Conservation (phyloP, 2,113 vertebrate genomes). For the Aphyosemion australe region DNA sequence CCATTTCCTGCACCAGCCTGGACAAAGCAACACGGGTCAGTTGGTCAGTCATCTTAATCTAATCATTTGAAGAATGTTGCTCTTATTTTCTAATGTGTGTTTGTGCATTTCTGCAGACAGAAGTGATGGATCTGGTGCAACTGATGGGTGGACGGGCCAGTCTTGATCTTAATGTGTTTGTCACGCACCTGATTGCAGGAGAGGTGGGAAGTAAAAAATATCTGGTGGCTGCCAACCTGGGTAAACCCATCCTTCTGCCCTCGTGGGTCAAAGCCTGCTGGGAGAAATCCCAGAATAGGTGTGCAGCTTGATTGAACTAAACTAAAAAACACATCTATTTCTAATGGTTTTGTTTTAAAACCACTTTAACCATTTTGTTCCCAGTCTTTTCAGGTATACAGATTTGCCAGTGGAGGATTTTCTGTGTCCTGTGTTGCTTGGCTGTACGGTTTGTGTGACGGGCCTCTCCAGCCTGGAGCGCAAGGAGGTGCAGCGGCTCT, state of each 20-base stretch:
- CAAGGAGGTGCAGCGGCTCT: constrained; percentile 89
- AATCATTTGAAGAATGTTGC: neutral
- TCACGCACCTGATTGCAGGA: constrained; percentile 95
- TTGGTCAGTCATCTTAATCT: too few species aligned
- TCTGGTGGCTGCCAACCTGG: constrained; percentile 91
- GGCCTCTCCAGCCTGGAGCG: constrained; percentile 87
- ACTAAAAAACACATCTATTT: too few species aligned
- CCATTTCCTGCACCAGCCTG: constrained; percentile 91
- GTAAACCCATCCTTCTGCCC: constrained; percentile 91
- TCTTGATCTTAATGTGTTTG: constrained; percentile 89
- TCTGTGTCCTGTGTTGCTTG: constrained; percentile 88
- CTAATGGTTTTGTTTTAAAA: neutral
- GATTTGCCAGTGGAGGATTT: constrained; percentile 86
- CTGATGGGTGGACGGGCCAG: constrained; percentile 94
- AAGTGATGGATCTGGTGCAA: constrained; percentile 90
- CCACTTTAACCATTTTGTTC: neutral
- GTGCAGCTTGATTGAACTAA: constrained; percentile 13
- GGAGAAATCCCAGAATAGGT: constrained; percentile 92
- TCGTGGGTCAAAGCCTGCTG: constrained; percentile 91
- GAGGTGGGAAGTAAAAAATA: constrained; percentile 99
- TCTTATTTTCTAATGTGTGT: neutral
- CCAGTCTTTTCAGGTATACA: constrained; percentile 85
- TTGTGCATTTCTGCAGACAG: constrained; percentile 76
- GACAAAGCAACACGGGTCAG: constrained; percentile 90
- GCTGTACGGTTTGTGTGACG: constrained; percentile 93